Conservation (phyloP, 2,888 invertebrate species). For the Aspidiotus rigidus region DNA sequence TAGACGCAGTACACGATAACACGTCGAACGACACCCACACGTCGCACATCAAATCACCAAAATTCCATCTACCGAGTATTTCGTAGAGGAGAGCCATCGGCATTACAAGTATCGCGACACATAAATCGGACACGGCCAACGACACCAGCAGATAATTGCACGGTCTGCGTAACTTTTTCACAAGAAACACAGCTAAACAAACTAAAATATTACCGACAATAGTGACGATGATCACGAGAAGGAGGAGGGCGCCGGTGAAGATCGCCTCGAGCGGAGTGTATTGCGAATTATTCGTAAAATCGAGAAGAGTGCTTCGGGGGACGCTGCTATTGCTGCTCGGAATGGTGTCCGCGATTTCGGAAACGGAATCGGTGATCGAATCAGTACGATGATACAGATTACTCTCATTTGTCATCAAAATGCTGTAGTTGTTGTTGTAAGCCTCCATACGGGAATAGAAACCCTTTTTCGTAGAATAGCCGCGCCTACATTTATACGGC, state of each 20-base stretch:
- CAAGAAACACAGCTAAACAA: conserved; percentile 89
- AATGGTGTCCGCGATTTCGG: conserved; percentile 14
- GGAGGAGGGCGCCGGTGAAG: conserved; percentile 50
- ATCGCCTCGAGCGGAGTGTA: conserved; percentile 50
- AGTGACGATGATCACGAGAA: conserved; percentile 59
- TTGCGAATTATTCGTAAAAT: conserved; percentile 26
- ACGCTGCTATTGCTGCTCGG: conserved; percentile 12
- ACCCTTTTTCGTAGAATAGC: neutral
- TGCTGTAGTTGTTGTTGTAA: conserved; percentile 25
- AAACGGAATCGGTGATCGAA: conserved; percentile 19
- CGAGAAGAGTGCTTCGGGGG: conserved; percentile 17
- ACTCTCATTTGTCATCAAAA: conserved; percentile 31
- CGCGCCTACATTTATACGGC: conserved; percentile 23
- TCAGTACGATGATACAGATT: conserved; percentile 16
- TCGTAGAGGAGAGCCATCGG: conserved; percentile 93
- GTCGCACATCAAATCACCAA: conserved; percentile 83
- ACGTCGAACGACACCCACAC: conserved; percentile 95
- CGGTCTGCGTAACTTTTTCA: conserved; percentile 77
- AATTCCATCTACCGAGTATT: conserved; percentile 85
- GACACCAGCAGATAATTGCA: conserved; percentile 90
- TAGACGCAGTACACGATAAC: conserved; percentile 95
- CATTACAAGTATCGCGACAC: conserved; percentile 94
- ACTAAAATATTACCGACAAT: conserved; percentile 85
- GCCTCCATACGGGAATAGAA: conserved; percentile 31
- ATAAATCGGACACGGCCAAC: conserved; percentile 89